Evolutionary conservation across 2,888 invertebrate genomes (phyloP), one percentile per base, ranked within the genome.

Genomic region (Xylota segnis): DNA sequence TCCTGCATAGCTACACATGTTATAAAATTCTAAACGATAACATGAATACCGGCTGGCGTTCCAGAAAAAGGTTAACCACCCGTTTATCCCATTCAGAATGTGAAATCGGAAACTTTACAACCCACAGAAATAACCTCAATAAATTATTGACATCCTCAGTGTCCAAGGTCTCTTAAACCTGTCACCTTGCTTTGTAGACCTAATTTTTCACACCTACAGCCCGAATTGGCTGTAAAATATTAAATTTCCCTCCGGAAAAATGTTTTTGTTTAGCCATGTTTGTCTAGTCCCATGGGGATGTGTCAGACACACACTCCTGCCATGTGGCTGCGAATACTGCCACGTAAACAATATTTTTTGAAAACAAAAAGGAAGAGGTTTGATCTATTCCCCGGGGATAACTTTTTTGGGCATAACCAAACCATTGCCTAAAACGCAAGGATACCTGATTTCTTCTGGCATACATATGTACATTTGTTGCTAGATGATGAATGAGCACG

Each of bases 401-500:
- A 47, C n/a, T 50, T n/a, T 23, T 50, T 65, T 47, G 47, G 32
- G 32, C 32, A 65, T 63, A 9, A 3, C 34, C 14, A 18, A 9
- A 3, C 34, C 14, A 18, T 37, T n/a, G 1, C 16, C 9, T 16
- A 0, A 1, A 4, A 40, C 16, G 16, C 23, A 50, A 27, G 27
- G 27, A 47, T 68, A 50, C 50, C 66, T 71, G 34, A 47, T 56
- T 9, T n/a, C 32, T 34, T 23, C 10, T 32, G 54, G 0, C 12
- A 52, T 52, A 52, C 10, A n/a, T 23, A 32, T n/a, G 14, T 56
- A 29, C 10, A 61, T 61, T 70, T 16, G 10, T 18, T 52, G 14
- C 34, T 5, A 7, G 34, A 56, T 74, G 81, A 81, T 81, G 61
- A 74, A 81, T 63, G 75, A 68, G 68, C 81, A 75, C 75, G 68